Percentiles rank a stretch among this genome's conserved stretches.
Evolutionary conservation across 2,113 vertebrate genomes (phyloP).

Genomic region (Entosphenus tridentatus): DNA sequence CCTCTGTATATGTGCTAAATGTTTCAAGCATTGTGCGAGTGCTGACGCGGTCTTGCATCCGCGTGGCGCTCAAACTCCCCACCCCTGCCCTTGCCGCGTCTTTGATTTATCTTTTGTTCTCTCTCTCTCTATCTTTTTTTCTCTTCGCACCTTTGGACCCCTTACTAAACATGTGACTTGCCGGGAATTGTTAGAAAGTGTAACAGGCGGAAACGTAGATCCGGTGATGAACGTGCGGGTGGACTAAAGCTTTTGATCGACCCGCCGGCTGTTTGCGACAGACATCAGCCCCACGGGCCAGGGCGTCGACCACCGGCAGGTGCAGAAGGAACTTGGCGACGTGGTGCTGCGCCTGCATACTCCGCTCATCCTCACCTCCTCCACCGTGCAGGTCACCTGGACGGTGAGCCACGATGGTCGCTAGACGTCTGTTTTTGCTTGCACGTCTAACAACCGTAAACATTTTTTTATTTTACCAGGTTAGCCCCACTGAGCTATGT

Average conservation of each 20-base stretch:
- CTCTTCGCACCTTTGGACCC: background rate
- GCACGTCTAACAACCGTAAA: too few species aligned
- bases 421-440: too few species aligned
- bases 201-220: too few species aligned
- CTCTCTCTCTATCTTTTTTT: background rate
- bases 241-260: too few species aligned
- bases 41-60: too few species aligned
- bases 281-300: constrained; percentile 93
- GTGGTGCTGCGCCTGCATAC: constrained; percentile 74
- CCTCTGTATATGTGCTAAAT: too few species aligned
- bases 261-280: constrained; percentile 15
- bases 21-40: too few species aligned
- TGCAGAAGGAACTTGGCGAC: constrained; percentile 85
- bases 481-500: too few species aligned
- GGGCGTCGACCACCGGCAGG: constrained; percentile 92
- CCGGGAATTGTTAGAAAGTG: too few species aligned
- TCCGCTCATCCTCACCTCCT: constrained; percentile 67
- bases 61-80: background rate
- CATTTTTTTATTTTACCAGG: too few species aligned
- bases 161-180: background rate
- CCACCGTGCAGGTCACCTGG: constrained; percentile 83
- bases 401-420: constrained; percentile 25
- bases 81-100: background rate
- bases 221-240: too few species aligned
- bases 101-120: background rate